A percentile compares a stretch with the other conserved stretches of the same genome.
Evolutionary conservation across 2,888 invertebrate genomes (phyloP).

Genomic region (Nymphalis polychloros): DNA sequence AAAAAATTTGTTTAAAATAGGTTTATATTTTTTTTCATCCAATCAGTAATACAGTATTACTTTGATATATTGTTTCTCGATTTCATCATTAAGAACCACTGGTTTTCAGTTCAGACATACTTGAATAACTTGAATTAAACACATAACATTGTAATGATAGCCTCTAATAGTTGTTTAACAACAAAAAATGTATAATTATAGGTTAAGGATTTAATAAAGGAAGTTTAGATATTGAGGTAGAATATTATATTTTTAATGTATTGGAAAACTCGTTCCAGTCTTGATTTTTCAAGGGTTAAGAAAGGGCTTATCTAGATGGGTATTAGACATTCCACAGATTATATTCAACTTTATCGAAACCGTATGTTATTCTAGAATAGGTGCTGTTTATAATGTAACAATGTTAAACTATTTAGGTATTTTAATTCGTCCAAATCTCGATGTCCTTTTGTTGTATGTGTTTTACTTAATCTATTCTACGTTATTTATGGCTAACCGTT

Average conservation of each 20-base stretch:
- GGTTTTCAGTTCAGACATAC: too few relatives aligned
- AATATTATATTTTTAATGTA: conserved; percentile 15
- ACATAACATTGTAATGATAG: too few relatives aligned
- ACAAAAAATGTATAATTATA: background rate
- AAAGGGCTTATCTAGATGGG: too few relatives aligned
- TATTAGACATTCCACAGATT: background rate
- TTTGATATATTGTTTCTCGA: too few relatives aligned
- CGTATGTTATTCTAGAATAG: conserved; percentile 13
- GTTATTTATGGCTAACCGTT: conserved; percentile 5
- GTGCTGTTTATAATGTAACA: conserved; percentile 24
- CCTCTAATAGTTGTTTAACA: too few relatives aligned
- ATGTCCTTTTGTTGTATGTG: conserved; percentile 12
- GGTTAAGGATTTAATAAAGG: conserved; percentile 14
- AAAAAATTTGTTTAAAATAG: too few relatives aligned
- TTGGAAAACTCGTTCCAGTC: conserved; percentile 28
- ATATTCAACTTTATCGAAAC: conserved; percentile 1
- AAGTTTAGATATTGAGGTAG: conserved; percentile 33
- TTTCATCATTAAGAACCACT: too few relatives aligned
- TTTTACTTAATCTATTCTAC: conserved; percentile 18
- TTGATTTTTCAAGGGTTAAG: background rate
- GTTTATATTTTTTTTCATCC: too few relatives aligned
- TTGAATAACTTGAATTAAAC: too few relatives aligned
- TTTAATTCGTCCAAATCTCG: conserved; percentile 44
- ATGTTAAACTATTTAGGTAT: conserved; percentile 25
- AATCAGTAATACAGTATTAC: too few relatives aligned